Evolutionary conservation across 2,113 vertebrate species (phyloP).

Genomic region (Dinomys branickii): DNA sequence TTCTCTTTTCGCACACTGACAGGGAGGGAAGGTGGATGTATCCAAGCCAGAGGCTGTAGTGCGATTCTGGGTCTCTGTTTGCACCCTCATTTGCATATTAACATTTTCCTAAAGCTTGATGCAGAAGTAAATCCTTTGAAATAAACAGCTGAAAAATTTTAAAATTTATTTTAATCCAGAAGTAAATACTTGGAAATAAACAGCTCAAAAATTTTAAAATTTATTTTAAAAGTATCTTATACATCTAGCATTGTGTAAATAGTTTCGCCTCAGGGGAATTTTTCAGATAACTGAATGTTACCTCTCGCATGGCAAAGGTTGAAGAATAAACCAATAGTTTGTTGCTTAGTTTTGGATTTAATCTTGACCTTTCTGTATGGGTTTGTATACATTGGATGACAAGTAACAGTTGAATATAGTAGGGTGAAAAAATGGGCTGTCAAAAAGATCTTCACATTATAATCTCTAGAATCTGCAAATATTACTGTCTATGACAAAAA

Average conservation of each 20-base stretch:
- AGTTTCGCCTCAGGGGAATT: background rate
- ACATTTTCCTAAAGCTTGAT: background rate
- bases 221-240: background rate
- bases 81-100: background rate
- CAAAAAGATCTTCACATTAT: background rate
- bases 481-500: background rate
- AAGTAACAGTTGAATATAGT: background rate
- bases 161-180: background rate
- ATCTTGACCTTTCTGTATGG: background rate
- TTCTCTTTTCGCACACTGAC: background rate
- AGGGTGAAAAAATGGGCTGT: background rate
- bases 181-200: slow-evolving; percentile 18
- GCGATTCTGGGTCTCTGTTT: background rate
- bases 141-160: background rate
- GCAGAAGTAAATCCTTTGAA: slow-evolving; percentile 1
- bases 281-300: background rate
- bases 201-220: background rate
- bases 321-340: background rate
- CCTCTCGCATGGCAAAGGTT: background rate
- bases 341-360: background rate
- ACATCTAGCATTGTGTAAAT: background rate
- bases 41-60: background rate
- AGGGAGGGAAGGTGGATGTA: background rate
- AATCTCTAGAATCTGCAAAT: background rate
- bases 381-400: background rate